Percentiles rank a stretch among this genome's conserved stretches.
Conservation (phyloP, 2,888 invertebrate species). For the Mimas tiliae region DNA sequence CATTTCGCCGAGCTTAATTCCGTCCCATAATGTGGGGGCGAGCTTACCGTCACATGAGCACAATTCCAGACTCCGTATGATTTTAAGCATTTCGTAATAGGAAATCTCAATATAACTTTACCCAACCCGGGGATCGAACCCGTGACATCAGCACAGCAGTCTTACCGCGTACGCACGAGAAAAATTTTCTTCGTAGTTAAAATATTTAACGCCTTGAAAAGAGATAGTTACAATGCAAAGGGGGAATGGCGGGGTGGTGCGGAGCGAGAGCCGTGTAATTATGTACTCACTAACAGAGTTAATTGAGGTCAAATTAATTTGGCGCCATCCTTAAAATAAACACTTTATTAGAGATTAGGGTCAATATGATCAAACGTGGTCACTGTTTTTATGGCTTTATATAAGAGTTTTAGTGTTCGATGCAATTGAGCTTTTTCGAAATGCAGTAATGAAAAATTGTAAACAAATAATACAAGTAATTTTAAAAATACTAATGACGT, state of each 20-base stretch:
- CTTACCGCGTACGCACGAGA: too few relatives aligned
- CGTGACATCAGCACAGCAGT: too few relatives aligned
- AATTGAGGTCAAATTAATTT: constrained; percentile 57
- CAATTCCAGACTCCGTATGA: too few relatives aligned
- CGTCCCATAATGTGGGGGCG: too few relatives aligned
- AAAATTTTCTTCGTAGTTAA: too few relatives aligned
- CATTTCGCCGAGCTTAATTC: too few relatives aligned
- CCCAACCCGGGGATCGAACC: too few relatives aligned
- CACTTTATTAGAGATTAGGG: constrained; percentile 49
- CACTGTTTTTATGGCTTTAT: constrained; percentile 23
- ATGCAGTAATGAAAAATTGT: not conserved
- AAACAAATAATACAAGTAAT: not conserved
- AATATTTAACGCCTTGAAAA: too few relatives aligned
- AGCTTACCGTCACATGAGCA: too few relatives aligned
- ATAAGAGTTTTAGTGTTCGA: not conserved
- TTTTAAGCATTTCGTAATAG: too few relatives aligned
- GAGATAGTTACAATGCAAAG: not conserved
- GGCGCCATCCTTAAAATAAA: constrained; percentile 51
- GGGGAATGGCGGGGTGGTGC: not conserved
- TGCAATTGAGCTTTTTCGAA: constrained; percentile 5
- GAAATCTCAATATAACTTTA: too few relatives aligned
- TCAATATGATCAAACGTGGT: constrained; percentile 33
- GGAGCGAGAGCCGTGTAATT: constrained; percentile 14
- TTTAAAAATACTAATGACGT: too few relatives aligned
- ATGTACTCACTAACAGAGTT: constrained; percentile 34